These are phyloP conservation scores for Terrapene triunguis DNA, from an alignment of 2,113 vertebrate genomes.

Conservation along the genomic window DNA sequence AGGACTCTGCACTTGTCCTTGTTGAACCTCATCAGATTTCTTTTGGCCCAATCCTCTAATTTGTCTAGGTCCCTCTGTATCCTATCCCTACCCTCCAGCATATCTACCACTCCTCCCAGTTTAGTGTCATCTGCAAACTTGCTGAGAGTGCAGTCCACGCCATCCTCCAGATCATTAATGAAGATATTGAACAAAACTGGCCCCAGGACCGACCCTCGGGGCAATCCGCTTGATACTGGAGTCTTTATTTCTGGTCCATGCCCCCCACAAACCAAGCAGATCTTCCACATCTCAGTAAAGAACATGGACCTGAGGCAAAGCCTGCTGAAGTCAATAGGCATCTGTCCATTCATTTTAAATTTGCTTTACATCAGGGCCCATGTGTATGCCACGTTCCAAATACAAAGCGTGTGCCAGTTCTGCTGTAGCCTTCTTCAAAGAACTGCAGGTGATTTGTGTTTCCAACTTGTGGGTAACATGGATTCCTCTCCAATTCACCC, in stretches of 20 bases:
- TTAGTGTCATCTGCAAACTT: too few relatives aligned
- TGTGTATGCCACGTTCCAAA: not conserved
- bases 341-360: not conserved
- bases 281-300: not conserved
- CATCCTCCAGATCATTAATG: too few relatives aligned
- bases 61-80: too few relatives aligned
- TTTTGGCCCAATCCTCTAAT: too few relatives aligned
- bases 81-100: too few relatives aligned
- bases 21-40: too few relatives aligned
- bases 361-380: fast-evolving
- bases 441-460: not conserved
- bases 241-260: not conserved
- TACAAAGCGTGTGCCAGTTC: not conserved
- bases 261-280: not conserved
- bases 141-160: too few relatives aligned
- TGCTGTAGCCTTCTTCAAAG: not conserved
- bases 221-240: too few relatives aligned
- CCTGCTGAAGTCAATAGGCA: not conserved
- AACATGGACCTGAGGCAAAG: not conserved
- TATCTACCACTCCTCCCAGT: too few relatives aligned
- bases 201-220: too few relatives aligned
- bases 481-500: not conserved
- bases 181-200: too few relatives aligned
- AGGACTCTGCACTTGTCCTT: too few relatives aligned
- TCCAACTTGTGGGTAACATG: not conserved